Percentiles rank a stretch among this genome's conserved stretches.
phyloP scores from a whole-genome alignment of 2,888 invertebrate species.

The Andrena bicolor region DNA sequence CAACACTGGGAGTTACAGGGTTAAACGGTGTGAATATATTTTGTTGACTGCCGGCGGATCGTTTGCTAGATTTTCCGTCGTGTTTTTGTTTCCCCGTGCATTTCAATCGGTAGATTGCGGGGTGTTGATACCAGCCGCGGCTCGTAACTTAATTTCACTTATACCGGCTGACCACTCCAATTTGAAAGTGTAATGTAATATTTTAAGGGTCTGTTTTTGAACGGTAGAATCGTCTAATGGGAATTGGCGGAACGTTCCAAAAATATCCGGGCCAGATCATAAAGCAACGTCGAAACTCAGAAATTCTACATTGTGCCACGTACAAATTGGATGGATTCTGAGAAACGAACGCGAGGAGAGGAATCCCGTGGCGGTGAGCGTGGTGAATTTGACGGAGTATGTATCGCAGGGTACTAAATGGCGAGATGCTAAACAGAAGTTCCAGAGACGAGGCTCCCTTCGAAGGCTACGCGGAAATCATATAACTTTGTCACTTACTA shows the following conservation, averaged over 20 bases:
- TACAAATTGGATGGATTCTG: constrained; percentile 49
- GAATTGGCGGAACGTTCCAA: constrained; percentile 41
- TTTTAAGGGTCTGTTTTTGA: constrained; percentile 43
- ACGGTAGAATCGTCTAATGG: constrained; percentile 14
- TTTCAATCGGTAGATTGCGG: constrained; percentile 53
- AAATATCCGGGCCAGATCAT: constrained; percentile 37
- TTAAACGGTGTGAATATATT: too few species aligned
- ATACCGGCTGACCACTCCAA: constrained; percentile 34
- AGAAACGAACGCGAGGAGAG: constrained; percentile 17
- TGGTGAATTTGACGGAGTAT: constrained; percentile 30
- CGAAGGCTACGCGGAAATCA: constrained; percentile 34
- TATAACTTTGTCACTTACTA: constrained; percentile 29
- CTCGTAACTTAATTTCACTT: constrained; percentile 48
- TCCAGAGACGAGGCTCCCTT: neutral
- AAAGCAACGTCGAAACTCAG: constrained; percentile 29
- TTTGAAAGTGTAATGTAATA: constrained; percentile 54
- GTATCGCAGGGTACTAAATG: constrained; percentile 30
- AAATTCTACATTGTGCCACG: constrained; percentile 43
- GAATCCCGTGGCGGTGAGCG: neutral
- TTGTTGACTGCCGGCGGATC: too few species aligned
- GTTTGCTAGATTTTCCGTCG: too few species aligned
- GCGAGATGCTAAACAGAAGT: constrained; percentile 43
- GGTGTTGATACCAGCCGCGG: constrained; percentile 14
- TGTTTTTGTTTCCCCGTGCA: constrained; percentile 42
- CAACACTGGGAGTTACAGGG: too few species aligned